Evolutionary conservation across 1,140 invertebrate species (phyloP), one percentile per base, ranked within the genome.

Genomic region (Eumaeus atala): DNA sequence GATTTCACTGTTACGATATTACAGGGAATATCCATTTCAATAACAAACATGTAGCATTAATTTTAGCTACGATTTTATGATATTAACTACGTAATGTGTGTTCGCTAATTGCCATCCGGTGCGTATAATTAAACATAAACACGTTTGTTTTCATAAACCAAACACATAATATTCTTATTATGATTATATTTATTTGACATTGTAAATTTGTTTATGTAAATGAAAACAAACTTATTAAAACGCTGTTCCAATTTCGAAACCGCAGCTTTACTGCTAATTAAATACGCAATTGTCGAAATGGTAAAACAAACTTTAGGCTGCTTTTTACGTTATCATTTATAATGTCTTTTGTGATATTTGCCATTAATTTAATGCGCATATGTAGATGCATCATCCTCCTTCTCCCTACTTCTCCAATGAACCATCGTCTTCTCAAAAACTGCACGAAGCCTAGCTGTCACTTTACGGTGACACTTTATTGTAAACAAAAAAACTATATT

Each of bases 61-160:
- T 66, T 56, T 59, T 54, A 55, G 48, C 16, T 48, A 21, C 37
- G 51, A 62, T n/a, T n/a, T 59, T 49, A 48, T 59, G 35, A 47
- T 48, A 62, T 61, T 55, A 59, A 65, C 50, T 57, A 56, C 51
- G 54, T 56, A 21, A 57, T 62, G 60, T 67, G 61, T 56, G 48
- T 53, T 47, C 51, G 38, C 42, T 59, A 58, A 62, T 57, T 62
- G 55, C 58, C 56, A 52, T 55, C 54, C 50, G 61, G 51, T 59
- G 28, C 38, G 55, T 55, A 59, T 64, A 61, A 64, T 67, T 61
- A 65, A 58, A 65, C 50, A 52, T 9, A 61, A 57, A 42, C 40
- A 55, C 58, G 54, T 61, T 61, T 58, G 55, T 58, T 47, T 58
- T 59, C 48, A 59, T 59, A 35, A 42, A 59, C 52, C 40, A 48